Conservation (phyloP, 2,888 invertebrate genomes). For the Prenolepis imparis region DNA sequence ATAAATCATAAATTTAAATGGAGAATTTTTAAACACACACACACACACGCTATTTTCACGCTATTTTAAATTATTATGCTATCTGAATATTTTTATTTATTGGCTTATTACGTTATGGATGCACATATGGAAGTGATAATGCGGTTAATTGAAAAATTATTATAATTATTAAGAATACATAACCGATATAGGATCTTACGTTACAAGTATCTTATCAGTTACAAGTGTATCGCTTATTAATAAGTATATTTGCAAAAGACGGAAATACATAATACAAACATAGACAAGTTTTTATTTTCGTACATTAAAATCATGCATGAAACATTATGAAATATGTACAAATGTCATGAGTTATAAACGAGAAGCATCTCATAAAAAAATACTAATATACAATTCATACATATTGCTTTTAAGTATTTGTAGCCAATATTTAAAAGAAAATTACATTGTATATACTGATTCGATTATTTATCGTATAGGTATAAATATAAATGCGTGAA, state of each 20-base stretch:
- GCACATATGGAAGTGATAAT: not conserved
- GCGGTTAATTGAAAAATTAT: not conserved
- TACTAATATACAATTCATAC: not conserved
- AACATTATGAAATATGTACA: slow-evolving; percentile 38
- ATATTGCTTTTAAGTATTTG: slow-evolving; percentile 44
- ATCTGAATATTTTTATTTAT: not conserved
- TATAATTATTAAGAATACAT: not conserved
- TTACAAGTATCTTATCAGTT: not conserved
- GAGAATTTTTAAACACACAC: too few relatives aligned
- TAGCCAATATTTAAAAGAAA: not conserved
- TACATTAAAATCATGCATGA: not conserved
- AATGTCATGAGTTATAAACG: not conserved
- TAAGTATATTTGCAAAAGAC: not conserved
- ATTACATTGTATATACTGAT: not conserved
- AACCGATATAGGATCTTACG: slow-evolving; percentile 1
- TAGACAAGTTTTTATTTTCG: not conserved
- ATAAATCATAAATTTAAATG: too few relatives aligned
- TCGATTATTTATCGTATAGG: slow-evolving; percentile 2
- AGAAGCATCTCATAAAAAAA: not conserved
- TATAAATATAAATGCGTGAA: not conserved
- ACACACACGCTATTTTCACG: too few relatives aligned
- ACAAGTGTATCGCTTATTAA: not conserved
- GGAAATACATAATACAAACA: not conserved
- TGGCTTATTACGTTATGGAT: not conserved
- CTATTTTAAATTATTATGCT: not conserved